Evolutionary conservation across 2,797 vertebrate species (phyloP).

Genomic region (Cirrhinus molitorella): DNA sequence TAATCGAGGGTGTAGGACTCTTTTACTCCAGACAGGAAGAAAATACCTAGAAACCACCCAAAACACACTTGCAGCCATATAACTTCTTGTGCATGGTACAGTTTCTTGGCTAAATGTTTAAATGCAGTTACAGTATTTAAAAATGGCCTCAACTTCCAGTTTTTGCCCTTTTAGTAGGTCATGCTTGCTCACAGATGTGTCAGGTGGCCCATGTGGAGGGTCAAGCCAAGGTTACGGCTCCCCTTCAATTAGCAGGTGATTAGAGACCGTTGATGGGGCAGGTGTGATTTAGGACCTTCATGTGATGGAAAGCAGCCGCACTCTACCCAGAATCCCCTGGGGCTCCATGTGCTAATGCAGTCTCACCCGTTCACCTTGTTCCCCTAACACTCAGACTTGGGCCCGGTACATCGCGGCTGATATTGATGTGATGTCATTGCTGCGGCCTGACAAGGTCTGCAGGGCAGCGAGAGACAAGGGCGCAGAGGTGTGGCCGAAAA

Average conservation of each 20-base stretch:
- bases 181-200: background rate
- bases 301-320: constrained; percentile 53
- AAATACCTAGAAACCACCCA: background rate
- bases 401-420: constrained; percentile 3
- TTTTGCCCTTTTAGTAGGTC: too few relatives aligned
- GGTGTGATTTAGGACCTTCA: constrained; percentile 53
- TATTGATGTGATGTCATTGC: constrained; percentile 39
- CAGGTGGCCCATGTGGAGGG: constrained; percentile 24
- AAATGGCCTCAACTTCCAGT: background rate
- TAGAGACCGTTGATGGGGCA: constrained; percentile 46
- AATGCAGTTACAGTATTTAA: background rate
- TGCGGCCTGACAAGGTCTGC: constrained; percentile 57
- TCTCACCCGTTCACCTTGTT: background rate
- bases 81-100: background rate
- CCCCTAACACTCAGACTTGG: constrained; percentile 18
- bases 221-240: constrained; percentile 57
- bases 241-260: constrained; percentile 65
- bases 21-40: background rate
- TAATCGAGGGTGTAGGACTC: too few relatives aligned
- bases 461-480: constrained; percentile 37
- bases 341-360: constrained; percentile 37
- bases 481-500: constrained; percentile 57
- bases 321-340: constrained; percentile 20
- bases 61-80: background rate
- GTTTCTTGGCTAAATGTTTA: background rate